Percentiles rank a stretch among this genome's conserved stretches.
These are phyloP conservation scores for Isaurus tuberculatus DNA, from an alignment of 92 coral and sea anemone species.

Conservation along the genomic window DNA sequence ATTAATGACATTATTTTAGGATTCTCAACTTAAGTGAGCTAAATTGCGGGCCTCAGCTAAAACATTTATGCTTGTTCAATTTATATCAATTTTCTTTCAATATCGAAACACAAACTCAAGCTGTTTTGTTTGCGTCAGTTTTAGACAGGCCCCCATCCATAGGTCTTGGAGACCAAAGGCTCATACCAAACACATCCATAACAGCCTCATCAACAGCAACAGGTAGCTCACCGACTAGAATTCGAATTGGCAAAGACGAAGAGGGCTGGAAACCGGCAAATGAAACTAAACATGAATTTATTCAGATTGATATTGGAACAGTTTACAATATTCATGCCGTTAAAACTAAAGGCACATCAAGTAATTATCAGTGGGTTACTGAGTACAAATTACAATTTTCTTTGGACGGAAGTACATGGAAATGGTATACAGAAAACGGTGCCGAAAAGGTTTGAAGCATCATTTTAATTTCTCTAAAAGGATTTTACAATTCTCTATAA, in stretches of 20 bases:
- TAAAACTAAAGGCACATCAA: neutral
- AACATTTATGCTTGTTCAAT: neutral
- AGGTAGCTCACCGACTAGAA: neutral
- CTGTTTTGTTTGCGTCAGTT: neutral
- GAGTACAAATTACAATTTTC: neutral
- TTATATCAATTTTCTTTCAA: neutral
- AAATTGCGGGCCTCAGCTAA: too few species aligned
- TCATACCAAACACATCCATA: neutral
- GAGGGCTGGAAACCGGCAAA: neutral
- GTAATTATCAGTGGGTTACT: neutral
- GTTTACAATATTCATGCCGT: neutral
- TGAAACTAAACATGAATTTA: neutral
- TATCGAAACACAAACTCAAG: neutral
- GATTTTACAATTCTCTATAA: too few species aligned
- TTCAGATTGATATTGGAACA: neutral
- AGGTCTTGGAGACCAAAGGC: neutral
- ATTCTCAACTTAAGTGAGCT: too few species aligned
- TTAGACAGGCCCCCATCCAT: neutral
- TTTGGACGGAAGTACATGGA: neutral
- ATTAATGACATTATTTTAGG: too few species aligned
- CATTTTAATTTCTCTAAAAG: too few species aligned
- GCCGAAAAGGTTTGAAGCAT: neutral
- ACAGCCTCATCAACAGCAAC: neutral
- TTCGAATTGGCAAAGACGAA: neutral
- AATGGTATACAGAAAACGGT: neutral